phyloP scores from a whole-genome alignment of 2,113 vertebrate genomes.

The Lynx canadensis region DNA sequence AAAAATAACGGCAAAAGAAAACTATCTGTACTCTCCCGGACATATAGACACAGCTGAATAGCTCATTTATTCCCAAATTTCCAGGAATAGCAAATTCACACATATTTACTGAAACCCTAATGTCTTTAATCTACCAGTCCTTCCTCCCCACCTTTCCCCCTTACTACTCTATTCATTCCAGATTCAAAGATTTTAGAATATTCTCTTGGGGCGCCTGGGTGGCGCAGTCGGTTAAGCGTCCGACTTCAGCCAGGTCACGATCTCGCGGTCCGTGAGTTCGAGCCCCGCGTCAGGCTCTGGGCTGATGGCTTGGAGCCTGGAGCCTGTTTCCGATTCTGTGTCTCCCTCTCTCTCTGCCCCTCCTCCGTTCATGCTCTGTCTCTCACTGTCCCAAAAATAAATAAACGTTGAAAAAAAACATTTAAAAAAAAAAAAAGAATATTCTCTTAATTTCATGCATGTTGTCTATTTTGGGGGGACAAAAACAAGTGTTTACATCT shows the following conservation, averaged over 20 bases:
- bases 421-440: not conserved
- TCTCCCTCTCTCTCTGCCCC: no score
- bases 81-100: not conserved
- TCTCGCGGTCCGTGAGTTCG: no score
- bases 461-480: not conserved
- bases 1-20: slow-evolving; percentile 34
- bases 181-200: not conserved
- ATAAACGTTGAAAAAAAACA: no score
- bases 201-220: not conserved
- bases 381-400: no score
- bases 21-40: not conserved
- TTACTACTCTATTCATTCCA: not conserved
- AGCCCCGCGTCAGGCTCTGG: no score
- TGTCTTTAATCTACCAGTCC: not conserved
- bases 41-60: not conserved
- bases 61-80: not conserved
- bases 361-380: no score
- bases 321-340: no score
- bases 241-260: no score
- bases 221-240: no score
- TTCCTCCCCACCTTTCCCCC: not conserved
- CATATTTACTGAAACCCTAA: not conserved
- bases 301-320: no score
- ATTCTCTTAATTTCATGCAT: not conserved
- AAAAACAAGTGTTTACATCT: not conserved